These are phyloP conservation scores for Noctua fimbriata DNA, from an alignment of 2,888 invertebrate species.

Conservation along the genomic window DNA sequence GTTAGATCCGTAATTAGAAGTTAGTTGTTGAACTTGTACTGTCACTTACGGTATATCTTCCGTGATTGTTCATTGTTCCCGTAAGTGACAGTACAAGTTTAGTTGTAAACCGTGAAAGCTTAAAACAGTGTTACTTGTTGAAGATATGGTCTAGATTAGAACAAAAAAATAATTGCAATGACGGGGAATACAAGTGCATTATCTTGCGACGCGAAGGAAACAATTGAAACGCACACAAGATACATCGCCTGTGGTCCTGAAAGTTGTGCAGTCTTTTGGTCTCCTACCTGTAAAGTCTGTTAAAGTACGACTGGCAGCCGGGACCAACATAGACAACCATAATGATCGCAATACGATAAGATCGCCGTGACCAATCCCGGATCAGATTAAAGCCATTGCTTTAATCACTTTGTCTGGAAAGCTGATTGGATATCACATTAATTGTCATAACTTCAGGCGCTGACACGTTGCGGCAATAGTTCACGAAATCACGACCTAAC, in stretches of 20 bases:
- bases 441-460: constrained; percentile 26
- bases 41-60: no score
- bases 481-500: constrained; percentile 30
- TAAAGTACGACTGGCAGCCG: not conserved
- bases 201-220: not conserved
- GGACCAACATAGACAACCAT: not conserved
- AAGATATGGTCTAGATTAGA: no score
- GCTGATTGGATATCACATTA: constrained; percentile 32
- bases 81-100: no score
- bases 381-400: constrained; percentile 31
- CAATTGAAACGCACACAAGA: not conserved
- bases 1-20: no score
- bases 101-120: no score
- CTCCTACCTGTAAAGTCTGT: not conserved
- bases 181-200: no score
- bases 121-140: no score
- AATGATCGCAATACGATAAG: constrained; percentile 16
- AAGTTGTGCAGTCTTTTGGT: not conserved
- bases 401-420: constrained; percentile 46
- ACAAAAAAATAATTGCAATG: no score
- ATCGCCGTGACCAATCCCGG: constrained; percentile 17
- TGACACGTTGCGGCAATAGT: constrained; percentile 40
- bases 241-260: not conserved
- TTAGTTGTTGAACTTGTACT: no score
- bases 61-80: no score